phyloP scores from a whole-genome alignment of 2,113 vertebrate genomes.

The Eurypyga helias region DNA sequence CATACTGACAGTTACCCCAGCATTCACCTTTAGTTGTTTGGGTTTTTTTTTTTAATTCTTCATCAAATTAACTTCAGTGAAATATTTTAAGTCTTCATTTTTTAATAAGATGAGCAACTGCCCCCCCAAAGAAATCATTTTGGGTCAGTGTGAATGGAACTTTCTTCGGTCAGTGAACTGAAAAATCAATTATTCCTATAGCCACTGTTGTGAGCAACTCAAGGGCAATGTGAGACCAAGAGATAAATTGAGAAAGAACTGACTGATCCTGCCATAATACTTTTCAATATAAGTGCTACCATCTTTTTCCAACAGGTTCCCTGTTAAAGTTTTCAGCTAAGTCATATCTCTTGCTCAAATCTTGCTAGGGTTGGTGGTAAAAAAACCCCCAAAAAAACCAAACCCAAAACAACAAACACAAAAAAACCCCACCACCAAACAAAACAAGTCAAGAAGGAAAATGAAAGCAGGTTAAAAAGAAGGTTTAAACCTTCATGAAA shows the following conservation, averaged over 20 bases:
- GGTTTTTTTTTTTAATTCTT: background rate
- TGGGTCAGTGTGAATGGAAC: slow-evolving; percentile 15
- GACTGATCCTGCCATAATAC: background rate
- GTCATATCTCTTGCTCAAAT: background rate
- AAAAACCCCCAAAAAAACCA: background rate
- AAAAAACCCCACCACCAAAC: background rate
- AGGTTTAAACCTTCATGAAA: no score
- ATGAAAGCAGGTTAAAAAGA: no score
- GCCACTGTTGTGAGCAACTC: background rate
- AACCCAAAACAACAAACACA: background rate
- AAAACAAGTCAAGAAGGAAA: background rate
- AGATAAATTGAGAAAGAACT: background rate
- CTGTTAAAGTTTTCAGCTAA: background rate
- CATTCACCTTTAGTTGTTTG: background rate
- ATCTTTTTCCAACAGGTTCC: background rate
- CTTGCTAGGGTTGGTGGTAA: background rate
- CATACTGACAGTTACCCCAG: background rate
- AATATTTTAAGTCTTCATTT: background rate
- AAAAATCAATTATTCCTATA: slow-evolving; percentile 58
- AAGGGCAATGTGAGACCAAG: slow-evolving; percentile 26
- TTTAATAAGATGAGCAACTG: background rate
- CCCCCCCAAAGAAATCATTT: background rate
- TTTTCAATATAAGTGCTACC: background rate
- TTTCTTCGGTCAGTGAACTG: slow-evolving; percentile 60
- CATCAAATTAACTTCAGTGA: background rate